Conservation (phyloP, 2,113 vertebrate species). For the Hirundichthys speculiger region DNA sequence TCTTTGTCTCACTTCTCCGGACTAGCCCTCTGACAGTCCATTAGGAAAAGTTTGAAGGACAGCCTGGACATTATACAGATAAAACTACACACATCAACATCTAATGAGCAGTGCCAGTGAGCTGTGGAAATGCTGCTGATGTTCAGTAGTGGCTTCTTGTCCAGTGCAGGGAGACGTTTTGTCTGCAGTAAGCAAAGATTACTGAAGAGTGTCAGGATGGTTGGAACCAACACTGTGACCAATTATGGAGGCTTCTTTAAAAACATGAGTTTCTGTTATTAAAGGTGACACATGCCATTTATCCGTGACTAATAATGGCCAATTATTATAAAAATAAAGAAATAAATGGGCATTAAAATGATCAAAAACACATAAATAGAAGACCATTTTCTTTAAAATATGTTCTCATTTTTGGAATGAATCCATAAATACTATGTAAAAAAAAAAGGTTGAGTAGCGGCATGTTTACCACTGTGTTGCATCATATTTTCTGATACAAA, state of each 20-base stretch:
- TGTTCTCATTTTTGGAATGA: too few relatives aligned
- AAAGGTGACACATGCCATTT: slow-evolving; percentile 51
- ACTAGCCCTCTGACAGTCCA: slow-evolving; percentile 48
- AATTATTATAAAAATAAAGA: slow-evolving; percentile 21
- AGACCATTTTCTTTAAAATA: not conserved
- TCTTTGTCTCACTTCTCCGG: slow-evolving; percentile 18
- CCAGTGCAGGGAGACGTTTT: slow-evolving; percentile 38
- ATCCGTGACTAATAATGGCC: slow-evolving; percentile 41
- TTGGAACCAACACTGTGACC: slow-evolving; percentile 30
- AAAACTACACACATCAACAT: slow-evolving; percentile 49
- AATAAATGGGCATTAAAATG: not conserved
- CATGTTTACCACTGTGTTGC: not conserved
- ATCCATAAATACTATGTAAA: too few relatives aligned
- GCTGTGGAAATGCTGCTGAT: slow-evolving; percentile 49
- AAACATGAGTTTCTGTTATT: too few relatives aligned
- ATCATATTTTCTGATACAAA: not conserved
- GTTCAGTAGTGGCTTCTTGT: slow-evolving; percentile 62
- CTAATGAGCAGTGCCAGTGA: slow-evolving; percentile 56
- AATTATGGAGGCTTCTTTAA: slow-evolving; percentile 28
- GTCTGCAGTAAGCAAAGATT: slow-evolving; percentile 46
- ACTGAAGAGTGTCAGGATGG: slow-evolving; percentile 36
- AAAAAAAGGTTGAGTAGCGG: too few relatives aligned
- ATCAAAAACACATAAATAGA: not conserved
- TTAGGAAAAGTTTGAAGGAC: slow-evolving; percentile 61
- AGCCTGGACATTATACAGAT: slow-evolving; percentile 38